phyloP scores from a whole-genome alignment of 2,113 vertebrate species.

The Glaucidium brasilianum region DNA sequence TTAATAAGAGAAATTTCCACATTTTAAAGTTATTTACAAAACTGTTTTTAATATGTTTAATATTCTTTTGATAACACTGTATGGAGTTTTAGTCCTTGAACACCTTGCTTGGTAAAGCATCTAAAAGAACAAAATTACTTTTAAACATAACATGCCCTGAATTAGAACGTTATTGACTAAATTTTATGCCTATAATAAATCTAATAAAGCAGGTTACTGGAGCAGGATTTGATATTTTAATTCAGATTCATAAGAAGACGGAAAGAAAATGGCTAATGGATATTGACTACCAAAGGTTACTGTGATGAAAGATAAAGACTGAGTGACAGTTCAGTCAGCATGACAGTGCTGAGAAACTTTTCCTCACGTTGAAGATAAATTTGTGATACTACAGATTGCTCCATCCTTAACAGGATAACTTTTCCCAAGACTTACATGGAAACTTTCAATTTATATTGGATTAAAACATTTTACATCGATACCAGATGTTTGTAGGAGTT shows the following conservation, averaged over 20 bases:
- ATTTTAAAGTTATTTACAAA: background rate
- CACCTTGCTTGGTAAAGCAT: background rate
- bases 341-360: accelerated
- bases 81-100: background rate
- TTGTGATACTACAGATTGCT: background rate
- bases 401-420: background rate
- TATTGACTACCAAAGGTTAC: background rate
- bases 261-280: background rate
- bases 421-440: background rate
- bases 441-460: background rate
- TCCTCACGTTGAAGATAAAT: background rate
- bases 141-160: background rate
- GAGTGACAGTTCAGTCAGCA: background rate
- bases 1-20: background rate
- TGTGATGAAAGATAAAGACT: background rate
- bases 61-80: background rate
- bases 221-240: background rate
- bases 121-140: background rate
- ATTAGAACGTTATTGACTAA: background rate
- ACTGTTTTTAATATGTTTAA: background rate
- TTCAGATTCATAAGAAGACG: background rate
- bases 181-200: background rate
- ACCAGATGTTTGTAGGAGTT: background rate
- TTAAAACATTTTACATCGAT: background rate
- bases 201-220: background rate